Conservation (phyloP, 2,113 vertebrate genomes). For the Carettochelys insculpta region DNA sequence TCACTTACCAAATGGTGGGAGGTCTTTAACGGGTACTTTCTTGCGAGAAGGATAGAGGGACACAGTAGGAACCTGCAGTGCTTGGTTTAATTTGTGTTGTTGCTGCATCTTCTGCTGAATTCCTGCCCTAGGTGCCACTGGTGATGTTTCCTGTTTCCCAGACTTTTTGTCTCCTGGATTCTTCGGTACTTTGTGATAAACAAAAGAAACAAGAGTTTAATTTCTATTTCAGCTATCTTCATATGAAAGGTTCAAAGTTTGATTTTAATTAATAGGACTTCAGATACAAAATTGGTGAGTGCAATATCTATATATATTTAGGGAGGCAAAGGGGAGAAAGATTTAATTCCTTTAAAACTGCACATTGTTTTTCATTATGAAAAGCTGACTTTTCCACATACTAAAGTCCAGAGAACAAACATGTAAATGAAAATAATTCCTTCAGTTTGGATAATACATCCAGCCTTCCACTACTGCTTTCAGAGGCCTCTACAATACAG, state of each 20-base stretch:
- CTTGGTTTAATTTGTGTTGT: conserved; percentile 87
- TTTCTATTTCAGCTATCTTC: background rate
- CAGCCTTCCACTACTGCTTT: no score
- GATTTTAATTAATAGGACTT: background rate
- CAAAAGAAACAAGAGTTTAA: conserved; percentile 30
- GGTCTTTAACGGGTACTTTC: conserved; percentile 95
- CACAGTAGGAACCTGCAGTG: conserved; percentile 91
- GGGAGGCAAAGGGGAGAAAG: background rate
- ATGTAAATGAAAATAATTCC: background rate
- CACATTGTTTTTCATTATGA: background rate
- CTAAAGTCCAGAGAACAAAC: background rate
- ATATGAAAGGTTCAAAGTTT: background rate
- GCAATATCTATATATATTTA: background rate
- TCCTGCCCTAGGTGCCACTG: conserved; percentile 89
- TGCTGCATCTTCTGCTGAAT: conserved; percentile 83
- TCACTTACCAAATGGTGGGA: conserved; percentile 93
- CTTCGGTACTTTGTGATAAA: conserved; percentile 87
- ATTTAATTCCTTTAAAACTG: background rate
- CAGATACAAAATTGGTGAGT: background rate
- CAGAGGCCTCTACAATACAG: no score
- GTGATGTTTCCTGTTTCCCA: conserved; percentile 90
- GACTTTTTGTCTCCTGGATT: conserved; percentile 88
- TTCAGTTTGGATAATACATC: no score
- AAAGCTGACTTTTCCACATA: background rate
- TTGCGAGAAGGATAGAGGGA: conserved; percentile 93